Base-by-base conservation (phyloP, 2,113 vertebrate genomes). In the Ctenomys sociabilis region DNA sequence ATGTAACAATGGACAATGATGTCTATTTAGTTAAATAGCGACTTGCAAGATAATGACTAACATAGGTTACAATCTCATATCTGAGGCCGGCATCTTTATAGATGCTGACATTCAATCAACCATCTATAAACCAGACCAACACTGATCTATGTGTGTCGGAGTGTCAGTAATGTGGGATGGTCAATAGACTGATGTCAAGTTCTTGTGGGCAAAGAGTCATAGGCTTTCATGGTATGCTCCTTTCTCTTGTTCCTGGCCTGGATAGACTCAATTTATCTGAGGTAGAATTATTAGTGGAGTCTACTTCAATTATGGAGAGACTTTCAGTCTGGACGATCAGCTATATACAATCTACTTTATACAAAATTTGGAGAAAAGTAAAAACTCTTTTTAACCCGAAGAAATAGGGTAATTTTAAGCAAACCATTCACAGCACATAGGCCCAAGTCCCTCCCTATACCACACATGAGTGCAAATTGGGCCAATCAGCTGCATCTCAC, bases 401-500 rank as follows among this genome's bases (percentile, higher is more conserved):
- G 63, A 91, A 96, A 92, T 11, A 78, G 66, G 35, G 43, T 8
- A 94, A 92, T 95, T 97, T 78, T 43, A 93, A 90, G 59, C 37
- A 94, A 92, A 81, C 12, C 24, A 35, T 93, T 81, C 43, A 85
- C 92, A 84, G 59, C 37, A 72, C 7, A 9, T 77, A 83, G 32
- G 19, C 66, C 72, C 7, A 83, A 89, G 43, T 54, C 52, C 37
- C 14, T 72, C 73, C 26, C 30, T 90, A 59, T 6, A 78, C 57
- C 83, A 64, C 17, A 59, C 37, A 78, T 2, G 61, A 95, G 91
- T 61, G 85, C 28, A 96, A 96, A 93, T 85, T 93, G 90, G 37
- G 93, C 81, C 91, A 96, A 92, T 94, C 70, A 95, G 81, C 66
- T 82, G 52, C 61, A 90, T 96, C 96, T 92, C 91, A 93, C 13